Evolutionary conservation across 53 echinoderm and acorn worm genomes (phyloP).

Genomic region (Paracentrotus lividus): DNA sequence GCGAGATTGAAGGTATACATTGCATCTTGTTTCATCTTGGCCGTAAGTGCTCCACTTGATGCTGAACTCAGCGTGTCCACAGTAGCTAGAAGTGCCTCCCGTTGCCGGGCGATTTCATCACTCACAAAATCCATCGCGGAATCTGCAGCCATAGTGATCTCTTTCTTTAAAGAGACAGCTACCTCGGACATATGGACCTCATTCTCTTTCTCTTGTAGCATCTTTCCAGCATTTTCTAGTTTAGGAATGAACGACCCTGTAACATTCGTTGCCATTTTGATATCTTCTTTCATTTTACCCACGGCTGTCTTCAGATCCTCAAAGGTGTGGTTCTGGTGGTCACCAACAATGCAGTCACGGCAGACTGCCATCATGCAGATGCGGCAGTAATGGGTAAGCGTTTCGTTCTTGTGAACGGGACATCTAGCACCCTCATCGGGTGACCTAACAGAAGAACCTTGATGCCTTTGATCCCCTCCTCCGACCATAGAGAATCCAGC

Average conservation of each 20-base stretch:
- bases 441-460: not conserved
- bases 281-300: conserved; percentile 22
- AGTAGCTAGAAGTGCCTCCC: conserved; percentile 6
- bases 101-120: conserved; percentile 42
- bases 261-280: not conserved
- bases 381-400: not conserved
- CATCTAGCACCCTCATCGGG: not conserved
- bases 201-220: conserved; percentile 9
- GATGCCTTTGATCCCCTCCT: not conserved
- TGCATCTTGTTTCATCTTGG: not conserved
- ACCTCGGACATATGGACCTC: not conserved
- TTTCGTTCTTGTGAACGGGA: conserved; percentile 24
- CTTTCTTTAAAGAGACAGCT: conserved; percentile 41
- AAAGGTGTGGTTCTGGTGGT: conserved; percentile 44
- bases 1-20: conserved; percentile 8
- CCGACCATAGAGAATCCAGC: not conserved
- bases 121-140: conserved; percentile 43
- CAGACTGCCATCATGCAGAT: conserved; percentile 59
- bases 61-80: not conserved
- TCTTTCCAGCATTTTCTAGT: conserved; percentile 14
- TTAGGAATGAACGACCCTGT: conserved; percentile 38
- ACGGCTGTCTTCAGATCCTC: conserved; percentile 27
- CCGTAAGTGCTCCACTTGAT: conserved; percentile 9
- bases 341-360: conserved; percentile 47
- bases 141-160: conserved; percentile 59